Conservation (phyloP, 2,797 vertebrate species). For the Syncerus caffer region DNA sequence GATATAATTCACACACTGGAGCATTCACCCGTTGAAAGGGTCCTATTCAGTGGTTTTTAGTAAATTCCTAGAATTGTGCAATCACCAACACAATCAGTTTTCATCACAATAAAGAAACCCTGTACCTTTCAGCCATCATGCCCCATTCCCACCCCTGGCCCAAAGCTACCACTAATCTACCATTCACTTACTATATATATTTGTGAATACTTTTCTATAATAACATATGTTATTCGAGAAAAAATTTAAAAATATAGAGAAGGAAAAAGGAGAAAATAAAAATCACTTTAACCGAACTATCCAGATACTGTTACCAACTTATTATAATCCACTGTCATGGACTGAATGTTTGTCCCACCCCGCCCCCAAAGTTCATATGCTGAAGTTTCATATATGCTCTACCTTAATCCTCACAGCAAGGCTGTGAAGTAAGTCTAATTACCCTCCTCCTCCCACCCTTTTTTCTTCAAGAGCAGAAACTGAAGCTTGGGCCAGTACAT, state of each 20-base stretch:
- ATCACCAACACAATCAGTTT: neutral
- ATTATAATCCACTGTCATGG: neutral
- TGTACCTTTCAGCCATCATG: neutral
- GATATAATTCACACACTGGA: neutral
- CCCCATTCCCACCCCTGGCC: neutral
- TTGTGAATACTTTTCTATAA: neutral
- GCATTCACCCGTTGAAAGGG: neutral
- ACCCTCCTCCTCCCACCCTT: neutral
- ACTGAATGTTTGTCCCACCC: neutral
- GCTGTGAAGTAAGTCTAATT: neutral
- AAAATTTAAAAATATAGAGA: neutral
- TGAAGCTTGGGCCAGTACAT: neutral
- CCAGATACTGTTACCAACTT: neutral
- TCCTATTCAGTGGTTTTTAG: neutral
- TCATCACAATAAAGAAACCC: neutral
- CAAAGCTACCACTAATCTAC: neutral
- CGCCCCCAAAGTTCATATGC: neutral
- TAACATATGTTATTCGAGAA: neutral
- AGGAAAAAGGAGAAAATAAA: slow-evolving; percentile 27
- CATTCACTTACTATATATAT: neutral
- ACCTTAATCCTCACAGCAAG: neutral
- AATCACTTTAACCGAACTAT: neutral
- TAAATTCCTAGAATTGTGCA: neutral
- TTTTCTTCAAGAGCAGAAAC: neutral
- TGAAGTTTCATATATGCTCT: neutral